Conservation (phyloP, 2,888 invertebrate genomes). For the Parthenolecanium corni region DNA sequence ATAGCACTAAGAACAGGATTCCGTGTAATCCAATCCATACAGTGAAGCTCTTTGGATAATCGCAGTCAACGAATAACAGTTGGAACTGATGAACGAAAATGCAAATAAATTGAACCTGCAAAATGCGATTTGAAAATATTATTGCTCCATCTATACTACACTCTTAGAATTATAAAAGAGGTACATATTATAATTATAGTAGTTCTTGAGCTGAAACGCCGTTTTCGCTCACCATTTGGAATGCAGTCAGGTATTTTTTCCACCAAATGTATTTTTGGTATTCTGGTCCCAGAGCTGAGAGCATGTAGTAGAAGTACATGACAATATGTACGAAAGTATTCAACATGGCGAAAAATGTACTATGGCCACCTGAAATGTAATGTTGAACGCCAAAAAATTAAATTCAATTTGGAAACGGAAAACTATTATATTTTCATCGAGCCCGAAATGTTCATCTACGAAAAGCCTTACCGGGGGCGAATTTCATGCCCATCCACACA, state of each 20-base stretch:
- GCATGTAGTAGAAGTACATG: constrained; percentile 96
- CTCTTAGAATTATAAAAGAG: too few species aligned
- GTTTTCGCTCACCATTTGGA: constrained; percentile 78
- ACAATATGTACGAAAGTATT: constrained; percentile 93
- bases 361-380: constrained; percentile 67
- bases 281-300: constrained; percentile 84
- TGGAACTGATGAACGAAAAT: constrained; percentile 88
- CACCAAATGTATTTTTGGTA: constrained; percentile 91
- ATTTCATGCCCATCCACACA: constrained; percentile 89
- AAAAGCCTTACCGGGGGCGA: constrained; percentile 63
- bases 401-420: not conserved
- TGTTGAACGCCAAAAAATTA: not conserved
- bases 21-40: constrained; percentile 93
- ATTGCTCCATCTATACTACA: too few species aligned
- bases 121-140: constrained; percentile 30
- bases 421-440: not conserved
- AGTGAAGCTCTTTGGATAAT: constrained; percentile 82
- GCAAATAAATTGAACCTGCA: constrained; percentile 79
- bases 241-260: constrained; percentile 89
- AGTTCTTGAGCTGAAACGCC: too few species aligned
- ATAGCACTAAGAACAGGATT: constrained; percentile 82
- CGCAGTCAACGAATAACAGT: constrained; percentile 76
- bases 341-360: constrained; percentile 87
- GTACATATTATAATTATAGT: too few species aligned
- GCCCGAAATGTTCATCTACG: not conserved